phyloP scores from a whole-genome alignment of 2,888 invertebrate genomes.

The Gymnocheta viridis region DNA sequence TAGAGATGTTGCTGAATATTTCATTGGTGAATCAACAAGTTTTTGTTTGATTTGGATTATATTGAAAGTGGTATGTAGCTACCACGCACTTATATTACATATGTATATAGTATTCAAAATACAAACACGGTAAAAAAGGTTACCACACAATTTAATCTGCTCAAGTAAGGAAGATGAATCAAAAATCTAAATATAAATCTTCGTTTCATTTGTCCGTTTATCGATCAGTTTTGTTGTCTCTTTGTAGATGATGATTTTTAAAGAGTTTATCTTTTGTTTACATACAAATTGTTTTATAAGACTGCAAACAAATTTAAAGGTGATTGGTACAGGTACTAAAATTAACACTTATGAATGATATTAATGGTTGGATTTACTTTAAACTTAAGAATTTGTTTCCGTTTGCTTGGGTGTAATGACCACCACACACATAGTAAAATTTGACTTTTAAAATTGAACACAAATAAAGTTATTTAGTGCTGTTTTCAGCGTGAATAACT shows the following conservation, averaged over 20 bases:
- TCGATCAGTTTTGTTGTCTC: slow-evolving; percentile 46
- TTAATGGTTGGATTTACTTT: slow-evolving; percentile 17
- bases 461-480: too few species aligned
- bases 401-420: neutral
- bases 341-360: slow-evolving; percentile 1
- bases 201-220: slow-evolving; percentile 7
- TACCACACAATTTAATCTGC: slow-evolving; percentile 53
- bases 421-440: too few species aligned
- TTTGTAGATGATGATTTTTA: slow-evolving; percentile 10
- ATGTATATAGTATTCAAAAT: slow-evolving; percentile 16
- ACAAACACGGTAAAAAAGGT: slow-evolving; percentile 24
- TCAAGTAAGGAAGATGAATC: slow-evolving; percentile 38
- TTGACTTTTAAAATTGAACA: too few species aligned
- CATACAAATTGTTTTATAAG: slow-evolving; percentile 1
- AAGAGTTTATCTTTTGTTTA: slow-evolving; percentile 14
- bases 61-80: neutral
- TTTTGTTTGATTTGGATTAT: slow-evolving; percentile 45
- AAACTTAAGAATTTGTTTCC: slow-evolving; percentile 25
- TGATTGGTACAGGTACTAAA: neutral
- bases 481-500: too few species aligned
- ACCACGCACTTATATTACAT: slow-evolving; percentile 12
- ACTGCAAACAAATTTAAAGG: neutral
- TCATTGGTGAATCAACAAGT: slow-evolving; percentile 59
- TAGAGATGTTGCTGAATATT: slow-evolving; percentile 25
- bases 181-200: neutral